Percentiles rank a stretch among this genome's conserved stretches.
Evolutionary conservation across 2,888 invertebrate species (phyloP).

Genomic region (Microplitis manilae): DNA sequence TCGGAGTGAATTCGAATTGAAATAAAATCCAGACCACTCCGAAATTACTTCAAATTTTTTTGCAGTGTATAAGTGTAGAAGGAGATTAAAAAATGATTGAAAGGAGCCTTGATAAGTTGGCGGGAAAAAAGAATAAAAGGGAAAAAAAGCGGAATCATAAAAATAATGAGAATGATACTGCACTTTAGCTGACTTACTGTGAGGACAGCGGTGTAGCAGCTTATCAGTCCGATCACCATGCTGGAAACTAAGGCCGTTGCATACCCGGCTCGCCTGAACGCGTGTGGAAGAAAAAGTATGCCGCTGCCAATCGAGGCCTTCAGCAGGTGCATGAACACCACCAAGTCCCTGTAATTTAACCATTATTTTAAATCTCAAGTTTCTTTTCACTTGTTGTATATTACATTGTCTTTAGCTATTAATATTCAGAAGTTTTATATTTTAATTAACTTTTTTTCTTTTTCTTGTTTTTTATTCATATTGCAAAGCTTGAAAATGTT

Average conservation of each 20-base stretch:
- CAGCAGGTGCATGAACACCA: constrained; percentile 89
- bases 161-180: constrained; percentile 12
- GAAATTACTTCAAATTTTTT: too few species aligned
- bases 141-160: not conserved
- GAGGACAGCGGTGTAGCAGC: constrained; percentile 92
- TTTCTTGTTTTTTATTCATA: too few species aligned
- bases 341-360: constrained; percentile 77
- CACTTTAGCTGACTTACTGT: constrained; percentile 77
- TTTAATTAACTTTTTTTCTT: too few species aligned
- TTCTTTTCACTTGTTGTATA: constrained; percentile 15
- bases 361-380: constrained; percentile 18
- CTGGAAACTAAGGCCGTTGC: constrained; percentile 83
- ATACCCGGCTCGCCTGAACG: constrained; percentile 87
- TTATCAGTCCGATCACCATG: constrained; percentile 84
- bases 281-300: constrained; percentile 90
- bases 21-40: too few species aligned
- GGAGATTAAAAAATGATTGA: not conserved
- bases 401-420: constrained; percentile 1
- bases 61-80: not conserved
- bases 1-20: too few species aligned
- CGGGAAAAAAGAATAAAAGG: not conserved
- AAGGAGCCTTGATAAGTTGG: not conserved
- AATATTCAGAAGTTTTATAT: not conserved
- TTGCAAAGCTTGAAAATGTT: too few species aligned
- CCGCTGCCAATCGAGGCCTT: constrained; percentile 95